Conservation (phyloP, 1,140 invertebrate genomes). For the Papilio machaon region DNA sequence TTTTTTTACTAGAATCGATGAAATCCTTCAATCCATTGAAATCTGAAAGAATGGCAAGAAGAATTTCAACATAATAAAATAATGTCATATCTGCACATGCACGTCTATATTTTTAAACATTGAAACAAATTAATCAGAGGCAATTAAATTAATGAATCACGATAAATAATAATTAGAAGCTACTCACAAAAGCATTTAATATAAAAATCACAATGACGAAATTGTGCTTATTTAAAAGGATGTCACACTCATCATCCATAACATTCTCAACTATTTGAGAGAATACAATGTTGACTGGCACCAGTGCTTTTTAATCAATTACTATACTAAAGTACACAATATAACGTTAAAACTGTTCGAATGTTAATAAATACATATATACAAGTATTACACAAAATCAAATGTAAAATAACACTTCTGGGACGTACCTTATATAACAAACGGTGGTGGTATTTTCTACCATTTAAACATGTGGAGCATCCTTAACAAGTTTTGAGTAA, state of each 20-base stretch:
- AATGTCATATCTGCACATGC: constrained; percentile 70
- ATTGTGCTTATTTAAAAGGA: constrained; percentile 56
- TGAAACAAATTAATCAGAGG: constrained; percentile 61
- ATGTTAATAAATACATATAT: constrained; percentile 66
- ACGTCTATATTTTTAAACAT: constrained; percentile 63
- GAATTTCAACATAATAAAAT: constrained; percentile 58
- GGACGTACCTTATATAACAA: constrained; percentile 78
- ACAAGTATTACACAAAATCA: constrained; percentile 75
- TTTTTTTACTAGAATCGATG: constrained; percentile 60
- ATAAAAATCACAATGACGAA: constrained; percentile 56
- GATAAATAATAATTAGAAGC: constrained; percentile 66
- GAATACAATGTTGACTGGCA: constrained; percentile 60
- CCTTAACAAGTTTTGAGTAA: constrained; percentile 81
- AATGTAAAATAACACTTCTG: constrained; percentile 73
- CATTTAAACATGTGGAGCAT: constrained; percentile 79
- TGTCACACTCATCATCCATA: constrained; percentile 70
- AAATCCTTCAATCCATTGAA: constrained; percentile 54
- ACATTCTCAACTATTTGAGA: constrained; percentile 68
- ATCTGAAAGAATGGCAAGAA: constrained; percentile 46
- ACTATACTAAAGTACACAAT: constrained; percentile 42
- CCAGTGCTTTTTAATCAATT: constrained; percentile 60
- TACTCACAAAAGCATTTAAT: constrained; percentile 74
- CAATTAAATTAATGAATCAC: constrained; percentile 59
- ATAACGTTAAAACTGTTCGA: constrained; percentile 57
- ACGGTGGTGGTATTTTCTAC: constrained; percentile 78